Percentiles rank a stretch among this genome's conserved stretches.
Conservation (phyloP, 1,140 invertebrate genomes). For the Orussus abietinus region DNA sequence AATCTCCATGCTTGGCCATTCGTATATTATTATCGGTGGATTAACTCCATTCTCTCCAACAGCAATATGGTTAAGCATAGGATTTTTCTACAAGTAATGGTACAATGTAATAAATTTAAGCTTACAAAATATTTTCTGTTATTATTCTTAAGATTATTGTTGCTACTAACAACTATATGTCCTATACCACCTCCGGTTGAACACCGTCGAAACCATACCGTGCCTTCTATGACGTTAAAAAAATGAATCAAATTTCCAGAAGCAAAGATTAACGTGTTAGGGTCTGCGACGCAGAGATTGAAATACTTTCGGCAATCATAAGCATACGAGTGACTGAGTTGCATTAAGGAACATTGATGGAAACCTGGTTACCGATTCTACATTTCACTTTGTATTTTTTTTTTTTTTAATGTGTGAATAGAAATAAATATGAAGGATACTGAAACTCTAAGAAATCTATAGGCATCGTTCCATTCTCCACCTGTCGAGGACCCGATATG, state of each 20-base stretch:
- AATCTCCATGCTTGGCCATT: slow-evolving; percentile 74
- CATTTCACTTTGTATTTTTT: slow-evolving; percentile 10
- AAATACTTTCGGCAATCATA: slow-evolving; percentile 78
- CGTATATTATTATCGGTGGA: slow-evolving; percentile 78
- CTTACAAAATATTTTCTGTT: slow-evolving; percentile 1
- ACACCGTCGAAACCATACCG: slow-evolving; percentile 66
- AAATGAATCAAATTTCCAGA: slow-evolving; percentile 80
- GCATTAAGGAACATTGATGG: slow-evolving; percentile 14
- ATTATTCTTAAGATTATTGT: background rate
- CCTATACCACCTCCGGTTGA: slow-evolving; percentile 74
- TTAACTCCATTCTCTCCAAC: slow-evolving; percentile 67
- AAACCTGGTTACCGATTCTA: too few relatives aligned
- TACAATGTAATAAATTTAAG: slow-evolving; percentile 11
- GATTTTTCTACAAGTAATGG: slow-evolving; percentile 63
- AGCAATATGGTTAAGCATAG: slow-evolving; percentile 67
- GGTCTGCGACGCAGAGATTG: slow-evolving; percentile 73
- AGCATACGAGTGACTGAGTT: slow-evolving; percentile 74
- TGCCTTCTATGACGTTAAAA: slow-evolving; percentile 63
- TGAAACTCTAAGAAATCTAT: slow-evolving; percentile 38
- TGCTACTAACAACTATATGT: slow-evolving; percentile 64
- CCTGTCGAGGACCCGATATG: slow-evolving; percentile 21
- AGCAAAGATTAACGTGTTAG: slow-evolving; percentile 68
- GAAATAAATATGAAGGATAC: slow-evolving; percentile 40
- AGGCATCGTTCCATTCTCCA: slow-evolving; percentile 30
- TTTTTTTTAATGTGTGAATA: slow-evolving; percentile 7